Conservation (phyloP, 1,140 invertebrate genomes). For the Cheumatopsyche charites region DNA sequence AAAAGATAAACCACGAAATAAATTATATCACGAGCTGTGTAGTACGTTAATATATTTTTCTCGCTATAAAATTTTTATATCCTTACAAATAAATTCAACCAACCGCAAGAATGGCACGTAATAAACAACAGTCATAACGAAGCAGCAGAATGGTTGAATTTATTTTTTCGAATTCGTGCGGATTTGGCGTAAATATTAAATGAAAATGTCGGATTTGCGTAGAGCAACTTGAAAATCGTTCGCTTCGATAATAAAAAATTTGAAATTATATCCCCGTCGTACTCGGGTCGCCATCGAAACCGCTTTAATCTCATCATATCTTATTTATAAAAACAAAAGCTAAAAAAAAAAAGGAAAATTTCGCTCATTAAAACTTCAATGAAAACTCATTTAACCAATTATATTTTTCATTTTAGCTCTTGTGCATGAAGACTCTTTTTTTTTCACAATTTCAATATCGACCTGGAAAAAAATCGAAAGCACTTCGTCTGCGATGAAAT, state of each 20-base stretch:
- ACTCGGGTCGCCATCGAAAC: not conserved
- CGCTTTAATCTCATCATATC: not conserved
- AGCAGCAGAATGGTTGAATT: no score
- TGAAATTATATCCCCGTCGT: not conserved
- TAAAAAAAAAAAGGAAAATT: constrained; percentile 1
- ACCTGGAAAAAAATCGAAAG: not conserved
- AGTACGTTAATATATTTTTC: not conserved
- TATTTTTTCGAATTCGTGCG: no score
- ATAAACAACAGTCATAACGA: constrained; percentile 15
- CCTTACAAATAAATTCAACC: constrained; percentile 13
- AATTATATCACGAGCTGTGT: not conserved
- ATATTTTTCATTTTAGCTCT: constrained; percentile 7
- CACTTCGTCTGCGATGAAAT: not conserved
- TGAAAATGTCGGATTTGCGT: no score
- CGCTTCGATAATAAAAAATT: not conserved
- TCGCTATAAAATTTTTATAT: constrained; percentile 10
- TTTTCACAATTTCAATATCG: not conserved
- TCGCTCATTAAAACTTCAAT: constrained; percentile 17
- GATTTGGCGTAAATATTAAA: no score
- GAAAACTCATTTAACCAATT: constrained; percentile 19
- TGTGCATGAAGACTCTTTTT: not conserved
- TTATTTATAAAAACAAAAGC: not conserved
- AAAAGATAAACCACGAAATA: not conserved
- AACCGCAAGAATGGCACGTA: constrained; percentile 3
- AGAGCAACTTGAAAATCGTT: no score